Evolutionary conservation across 2,888 invertebrate genomes (phyloP), one percentile per base, ranked within the genome.

Genomic region (Ceramica pisi): DNA sequence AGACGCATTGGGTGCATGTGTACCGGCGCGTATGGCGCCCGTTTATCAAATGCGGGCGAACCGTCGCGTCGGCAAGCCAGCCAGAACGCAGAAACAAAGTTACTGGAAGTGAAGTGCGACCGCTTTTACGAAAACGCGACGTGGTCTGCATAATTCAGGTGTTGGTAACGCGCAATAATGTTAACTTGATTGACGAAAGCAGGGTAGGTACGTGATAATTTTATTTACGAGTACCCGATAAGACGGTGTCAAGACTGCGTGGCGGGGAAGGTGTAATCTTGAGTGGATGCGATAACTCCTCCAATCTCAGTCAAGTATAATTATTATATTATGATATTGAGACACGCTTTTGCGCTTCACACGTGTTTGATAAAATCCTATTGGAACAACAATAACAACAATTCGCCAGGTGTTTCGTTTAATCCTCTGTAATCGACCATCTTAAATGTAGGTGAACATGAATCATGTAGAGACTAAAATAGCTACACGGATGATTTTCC

Each of bases 1-100:
- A 70, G 68, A 66, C 61, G 59, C 66, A 71, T 73, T 71, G 61
- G 56, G 82, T 87, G 69, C 88, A 81, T 50, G 75, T 74, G 85
- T 76, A 85, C 81, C 62, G 62, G 41, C 57, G 74, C 74, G 75
- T 76, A 71, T 75, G 81, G 83, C 83, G 75, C 76, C 80, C 78
- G 79, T 87, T 87, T 87, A 88, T 88, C 87, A 86, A 83, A 86
- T 84, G 86, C 86, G 84, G 81, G 80, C 83, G 55, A 59, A 57
- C 71, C 61, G 75, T 31, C 61, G 75, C 61, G 75, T 71, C 82
- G 76, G 65, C 80, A 72, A 65, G 59, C 69, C 66, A 60, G 75
- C 59, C 53, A 56, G 41, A 48, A 75, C 79, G 64, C 59, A 69
- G 85, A 81, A 73, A 72, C 69, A 71, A 57, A 75, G 35, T 69